A percentile compares a stretch with the other conserved stretches of the same genome.
Conservation (phyloP, 2,888 invertebrate genomes). For the Hyppa rectilinea region DNA sequence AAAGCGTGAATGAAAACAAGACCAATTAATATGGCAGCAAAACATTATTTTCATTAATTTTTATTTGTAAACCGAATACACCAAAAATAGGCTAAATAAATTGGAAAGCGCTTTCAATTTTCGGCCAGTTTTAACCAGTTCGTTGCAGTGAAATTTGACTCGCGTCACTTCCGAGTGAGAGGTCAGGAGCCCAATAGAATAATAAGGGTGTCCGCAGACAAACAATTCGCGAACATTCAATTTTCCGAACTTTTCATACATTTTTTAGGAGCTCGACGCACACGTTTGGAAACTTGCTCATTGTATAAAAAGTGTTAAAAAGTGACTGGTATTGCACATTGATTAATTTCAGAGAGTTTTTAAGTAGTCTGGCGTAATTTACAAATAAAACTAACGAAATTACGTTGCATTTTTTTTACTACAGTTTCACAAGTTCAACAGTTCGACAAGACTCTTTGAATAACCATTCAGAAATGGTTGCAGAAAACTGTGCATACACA, state of each 20-base stretch:
- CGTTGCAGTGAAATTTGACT: constrained; percentile 31
- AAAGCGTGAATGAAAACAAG: neutral
- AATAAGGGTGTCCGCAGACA: neutral
- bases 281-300: neutral
- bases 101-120: constrained; percentile 17
- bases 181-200: constrained; percentile 6
- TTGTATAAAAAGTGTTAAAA: neutral
- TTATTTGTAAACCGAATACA: constrained; percentile 15
- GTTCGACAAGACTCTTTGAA: neutral
- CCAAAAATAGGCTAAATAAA: constrained; percentile 17
- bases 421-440: neutral
- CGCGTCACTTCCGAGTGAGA: constrained; percentile 1
- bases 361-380: neutral
- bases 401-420: neutral
- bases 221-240: neutral
- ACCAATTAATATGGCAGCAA: neutral
- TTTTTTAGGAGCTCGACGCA: neutral
- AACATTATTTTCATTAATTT: constrained; percentile 11
- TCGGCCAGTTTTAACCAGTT: constrained; percentile 49
- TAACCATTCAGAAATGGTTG: neutral
- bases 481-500: neutral
- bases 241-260: neutral
- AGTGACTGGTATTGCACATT: neutral
- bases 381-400: neutral
- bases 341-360: neutral